Conservation (phyloP, 2,797 vertebrate genomes). For the Coranthus polyacanthus region DNA sequence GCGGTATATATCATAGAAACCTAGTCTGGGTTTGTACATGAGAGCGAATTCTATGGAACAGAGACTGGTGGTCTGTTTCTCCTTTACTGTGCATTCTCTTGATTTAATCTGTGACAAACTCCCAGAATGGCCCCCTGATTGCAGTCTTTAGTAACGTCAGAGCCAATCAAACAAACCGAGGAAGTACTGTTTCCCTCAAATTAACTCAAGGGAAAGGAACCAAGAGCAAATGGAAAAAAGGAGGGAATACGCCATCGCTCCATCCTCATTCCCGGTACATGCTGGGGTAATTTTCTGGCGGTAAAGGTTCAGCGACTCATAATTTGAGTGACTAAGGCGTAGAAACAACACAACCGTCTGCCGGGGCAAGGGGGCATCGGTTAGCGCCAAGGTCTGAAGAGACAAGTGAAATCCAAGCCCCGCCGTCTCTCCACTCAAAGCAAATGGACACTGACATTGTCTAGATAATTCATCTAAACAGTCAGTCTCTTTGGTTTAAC, state of each 20-base stretch:
- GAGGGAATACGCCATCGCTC: conserved; percentile 69
- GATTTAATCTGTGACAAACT: conserved; percentile 87
- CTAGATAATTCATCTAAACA: conserved; percentile 87
- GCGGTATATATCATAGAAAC: conserved; percentile 70
- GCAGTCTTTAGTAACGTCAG: conserved; percentile 88
- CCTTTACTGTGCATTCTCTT: conserved; percentile 81
- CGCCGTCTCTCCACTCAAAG: conserved; percentile 68
- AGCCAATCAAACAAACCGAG: conserved; percentile 85
- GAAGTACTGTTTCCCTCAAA: conserved; percentile 86
- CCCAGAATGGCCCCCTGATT: conserved; percentile 87
- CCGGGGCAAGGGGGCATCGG: conserved; percentile 70
- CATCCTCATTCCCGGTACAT: conserved; percentile 77
- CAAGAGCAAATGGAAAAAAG: conserved; percentile 75
- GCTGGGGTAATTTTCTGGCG: conserved; percentile 86
- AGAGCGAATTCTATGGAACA: conserved; percentile 59
- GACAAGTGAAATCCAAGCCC: conserved; percentile 82
- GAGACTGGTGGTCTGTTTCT: conserved; percentile 79
- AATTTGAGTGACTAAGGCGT: conserved; percentile 87
- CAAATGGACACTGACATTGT: conserved; percentile 86
- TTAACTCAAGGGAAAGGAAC: conserved; percentile 78
- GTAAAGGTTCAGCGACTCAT: conserved; percentile 87
- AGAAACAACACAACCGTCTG: conserved; percentile 82
- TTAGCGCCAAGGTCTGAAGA: conserved; percentile 80
- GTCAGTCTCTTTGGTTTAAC: conserved; percentile 82
- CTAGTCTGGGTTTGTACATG: conserved; percentile 61